Conservation (phyloP, 2,113 vertebrate genomes). For the Antennarius striatus region DNA sequence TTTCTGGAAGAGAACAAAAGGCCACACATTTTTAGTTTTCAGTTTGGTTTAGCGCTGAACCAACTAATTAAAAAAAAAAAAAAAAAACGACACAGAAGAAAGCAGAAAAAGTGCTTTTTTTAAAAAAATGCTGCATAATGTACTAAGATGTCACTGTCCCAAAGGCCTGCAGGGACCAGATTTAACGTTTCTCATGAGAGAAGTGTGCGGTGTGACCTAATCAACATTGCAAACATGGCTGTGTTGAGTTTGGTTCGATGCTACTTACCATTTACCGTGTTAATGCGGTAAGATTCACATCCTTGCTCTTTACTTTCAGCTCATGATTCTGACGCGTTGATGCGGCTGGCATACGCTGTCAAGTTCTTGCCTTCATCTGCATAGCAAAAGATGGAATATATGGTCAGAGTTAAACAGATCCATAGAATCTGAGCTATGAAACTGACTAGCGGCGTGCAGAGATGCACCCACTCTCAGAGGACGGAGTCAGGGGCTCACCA, state of each 20-base stretch:
- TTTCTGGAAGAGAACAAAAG: slow-evolving; percentile 35
- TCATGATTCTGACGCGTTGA: too few relatives aligned
- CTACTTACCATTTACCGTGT: neutral
- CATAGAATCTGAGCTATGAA: slow-evolving; percentile 1
- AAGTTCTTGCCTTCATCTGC: neutral
- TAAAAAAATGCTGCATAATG: neutral
- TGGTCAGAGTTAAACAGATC: neutral
- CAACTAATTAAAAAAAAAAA: neutral
- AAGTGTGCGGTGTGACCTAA: neutral
- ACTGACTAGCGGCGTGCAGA: neutral
- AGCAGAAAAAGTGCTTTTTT: neutral
- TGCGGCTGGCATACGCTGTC: neutral
- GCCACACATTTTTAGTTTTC: neutral
- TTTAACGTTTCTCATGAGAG: neutral
- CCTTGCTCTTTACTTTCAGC: neutral
- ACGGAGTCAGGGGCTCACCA: slow-evolving; percentile 1
- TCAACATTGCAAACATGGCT: neutral
- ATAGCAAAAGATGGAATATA: neutral
- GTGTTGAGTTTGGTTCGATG: too few relatives aligned
- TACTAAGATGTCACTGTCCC: neutral
- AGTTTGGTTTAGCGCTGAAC: neutral
- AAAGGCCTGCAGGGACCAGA: neutral
- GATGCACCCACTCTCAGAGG: slow-evolving; percentile 14
- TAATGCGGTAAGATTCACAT: neutral
- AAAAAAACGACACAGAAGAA: neutral